Conservation (phyloP, 2,797 vertebrate species). For the Xenopus petersii region DNA sequence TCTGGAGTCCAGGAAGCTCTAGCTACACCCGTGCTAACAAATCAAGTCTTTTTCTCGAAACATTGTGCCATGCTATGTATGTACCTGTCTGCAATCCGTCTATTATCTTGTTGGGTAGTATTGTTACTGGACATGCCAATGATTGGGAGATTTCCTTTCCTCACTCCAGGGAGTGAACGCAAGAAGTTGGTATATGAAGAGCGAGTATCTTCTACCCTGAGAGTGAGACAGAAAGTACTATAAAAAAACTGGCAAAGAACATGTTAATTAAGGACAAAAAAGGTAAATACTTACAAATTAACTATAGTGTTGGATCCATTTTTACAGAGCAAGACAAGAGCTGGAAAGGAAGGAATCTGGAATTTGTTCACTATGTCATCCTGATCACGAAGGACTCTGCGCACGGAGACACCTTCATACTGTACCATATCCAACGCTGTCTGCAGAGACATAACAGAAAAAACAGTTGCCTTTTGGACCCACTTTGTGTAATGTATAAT, state of each 20-base stretch:
- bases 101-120: slow-evolving; percentile 41
- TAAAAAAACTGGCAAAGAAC: background rate
- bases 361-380: slow-evolving; percentile 69
- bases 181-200: slow-evolving; percentile 79
- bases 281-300: slow-evolving; percentile 25
- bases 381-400: slow-evolving; percentile 77
- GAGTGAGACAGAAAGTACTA: background rate
- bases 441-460: slow-evolving; percentile 56
- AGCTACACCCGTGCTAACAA: too few species aligned
- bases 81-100: slow-evolving; percentile 73
- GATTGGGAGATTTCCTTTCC: slow-evolving; percentile 56
- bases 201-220: slow-evolving; percentile 66
- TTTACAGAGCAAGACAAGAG: slow-evolving; percentile 76
- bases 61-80: too few species aligned
- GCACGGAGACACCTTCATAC: slow-evolving; percentile 76
- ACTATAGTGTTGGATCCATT: slow-evolving; percentile 55
- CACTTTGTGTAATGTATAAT: too few species aligned
- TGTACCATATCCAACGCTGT: slow-evolving; percentile 87
- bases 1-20: too few species aligned
- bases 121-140: slow-evolving; percentile 17
- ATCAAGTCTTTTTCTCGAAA: too few species aligned
- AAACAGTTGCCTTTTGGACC: too few species aligned
- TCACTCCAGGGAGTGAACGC: slow-evolving; percentile 71
- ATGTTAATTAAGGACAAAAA: too few species aligned
- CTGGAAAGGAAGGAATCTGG: slow-evolving; percentile 77